Conservation (phyloP, 2,797 vertebrate genomes). For the Urophycis tenuis region DNA sequence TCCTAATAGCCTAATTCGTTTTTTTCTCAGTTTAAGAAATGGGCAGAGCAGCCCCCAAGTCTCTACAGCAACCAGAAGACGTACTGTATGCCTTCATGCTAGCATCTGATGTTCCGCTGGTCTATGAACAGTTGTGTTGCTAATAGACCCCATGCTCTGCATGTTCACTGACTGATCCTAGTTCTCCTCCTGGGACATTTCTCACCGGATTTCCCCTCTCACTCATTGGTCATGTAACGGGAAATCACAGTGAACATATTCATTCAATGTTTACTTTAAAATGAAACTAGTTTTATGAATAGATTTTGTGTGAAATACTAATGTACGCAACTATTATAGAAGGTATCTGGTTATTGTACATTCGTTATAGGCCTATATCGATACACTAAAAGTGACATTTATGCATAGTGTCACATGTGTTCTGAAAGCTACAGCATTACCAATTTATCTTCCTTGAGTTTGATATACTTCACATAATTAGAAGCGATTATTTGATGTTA, state of each 20-base stretch:
- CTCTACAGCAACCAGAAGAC: not conserved
- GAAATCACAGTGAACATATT: not conserved
- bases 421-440: too few relatives aligned
- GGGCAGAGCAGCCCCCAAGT: not conserved
- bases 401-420: too few relatives aligned
- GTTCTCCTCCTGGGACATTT: not conserved
- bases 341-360: too few relatives aligned
- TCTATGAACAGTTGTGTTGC: not conserved
- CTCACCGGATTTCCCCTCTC: too few relatives aligned
- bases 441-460: too few relatives aligned
- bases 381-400: too few relatives aligned
- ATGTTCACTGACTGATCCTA: not conserved
- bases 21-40: constrained; percentile 29
- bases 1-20: constrained; percentile 53
- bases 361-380: too few relatives aligned
- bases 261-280: not conserved
- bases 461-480: too few relatives aligned
- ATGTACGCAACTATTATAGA: too few relatives aligned
- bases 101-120: not conserved
- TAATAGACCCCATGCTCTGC: not conserved
- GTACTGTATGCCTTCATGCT: not conserved
- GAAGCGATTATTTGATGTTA: too few relatives aligned
- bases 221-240: too few relatives aligned
- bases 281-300: not conserved
- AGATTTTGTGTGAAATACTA: too few relatives aligned